Conservation (phyloP, 2,797 vertebrate species). For the Halcyon leucocephala region DNA sequence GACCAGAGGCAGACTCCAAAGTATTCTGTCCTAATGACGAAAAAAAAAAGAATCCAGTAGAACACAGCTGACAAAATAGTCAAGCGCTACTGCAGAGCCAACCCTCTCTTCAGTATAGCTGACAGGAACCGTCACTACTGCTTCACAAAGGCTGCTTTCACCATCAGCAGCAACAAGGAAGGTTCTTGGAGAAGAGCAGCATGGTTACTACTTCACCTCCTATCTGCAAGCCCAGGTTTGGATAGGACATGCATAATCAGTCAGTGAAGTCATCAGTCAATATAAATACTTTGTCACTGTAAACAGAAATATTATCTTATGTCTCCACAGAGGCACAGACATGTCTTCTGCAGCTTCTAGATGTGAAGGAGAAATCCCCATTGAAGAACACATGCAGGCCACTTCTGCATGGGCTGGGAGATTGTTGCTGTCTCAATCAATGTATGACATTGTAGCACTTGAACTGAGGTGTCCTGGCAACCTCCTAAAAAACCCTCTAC, state of each 20-base stretch:
- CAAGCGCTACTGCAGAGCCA: not conserved
- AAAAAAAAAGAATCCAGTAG: not conserved
- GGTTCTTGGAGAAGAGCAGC: not conserved
- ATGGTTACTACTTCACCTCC: not conserved
- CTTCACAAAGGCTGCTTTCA: not conserved
- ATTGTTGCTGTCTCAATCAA: not conserved
- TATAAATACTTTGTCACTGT: not conserved
- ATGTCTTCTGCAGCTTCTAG: not conserved
- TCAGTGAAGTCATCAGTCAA: not conserved
- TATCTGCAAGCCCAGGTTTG: not conserved
- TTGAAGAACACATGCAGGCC: accelerated
- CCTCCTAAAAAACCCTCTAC: not conserved
- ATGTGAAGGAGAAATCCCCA: not conserved
- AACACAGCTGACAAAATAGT: not conserved
- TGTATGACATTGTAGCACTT: not conserved
- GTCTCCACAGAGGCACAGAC: not conserved
- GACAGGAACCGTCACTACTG: not conserved
- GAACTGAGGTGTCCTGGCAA: not conserved
- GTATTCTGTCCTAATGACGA: not conserved
- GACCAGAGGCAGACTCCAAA: not conserved
- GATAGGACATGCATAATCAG: not conserved
- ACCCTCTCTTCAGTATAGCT: not conserved
- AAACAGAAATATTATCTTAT: not conserved
- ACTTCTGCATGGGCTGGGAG: not conserved
- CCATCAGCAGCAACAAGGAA: not conserved